Evolutionary conservation across 2,113 vertebrate species (phyloP), one percentile per base, ranked within the genome.

Genomic region (Bambusicola thoracicus): DNA sequence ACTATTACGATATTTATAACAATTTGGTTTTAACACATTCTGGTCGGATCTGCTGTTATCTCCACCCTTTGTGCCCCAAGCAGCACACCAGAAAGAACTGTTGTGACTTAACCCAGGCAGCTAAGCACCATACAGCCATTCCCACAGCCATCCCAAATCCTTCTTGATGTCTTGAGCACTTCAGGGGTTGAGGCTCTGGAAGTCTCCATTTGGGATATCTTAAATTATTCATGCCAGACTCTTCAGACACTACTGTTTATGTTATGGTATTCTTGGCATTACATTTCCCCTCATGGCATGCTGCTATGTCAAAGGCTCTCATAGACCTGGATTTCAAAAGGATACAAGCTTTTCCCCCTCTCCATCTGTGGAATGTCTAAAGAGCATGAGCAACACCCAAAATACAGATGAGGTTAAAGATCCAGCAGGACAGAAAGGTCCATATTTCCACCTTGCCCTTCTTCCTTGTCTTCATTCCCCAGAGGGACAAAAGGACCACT

Each of bases 271-370:
- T 90, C 46, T 80, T 94, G 46, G 80, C 79, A 36, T 46, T 46
- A 10, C 32, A 20, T 86, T 73, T 77, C 59, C 11, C 55, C 44
- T 87, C 22, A 27, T 36, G 53, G 15, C 27, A 84, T 2, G 0
- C 30, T 61, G 43, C 27, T 91, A 20, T 32, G 55, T 36, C 81
- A 84, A 84, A 89, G 43, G 29, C 3, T 49, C 44, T 84, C 46
- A 72, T 20, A 75, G 48, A 66, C 19, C 43, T 46, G 30, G 46
- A 72, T 48, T 91, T 95, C 29, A 72, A 92, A 92, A 89, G 13
- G 2, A 79, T 80, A 68, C 1, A 7, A 43, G 14, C 36, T 82
- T 76, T 59, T 9, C 6, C 6, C 6, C 40, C 84, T 86, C 8
- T 22, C 51, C 29, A 10, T 46, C 22, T 63, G 46, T 32, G 10